A percentile compares a stretch with the other conserved stretches of the same genome.
These are phyloP conservation scores for Andricus curvator DNA, from an alignment of 2,888 invertebrate genomes.

Conservation along the genomic window DNA sequence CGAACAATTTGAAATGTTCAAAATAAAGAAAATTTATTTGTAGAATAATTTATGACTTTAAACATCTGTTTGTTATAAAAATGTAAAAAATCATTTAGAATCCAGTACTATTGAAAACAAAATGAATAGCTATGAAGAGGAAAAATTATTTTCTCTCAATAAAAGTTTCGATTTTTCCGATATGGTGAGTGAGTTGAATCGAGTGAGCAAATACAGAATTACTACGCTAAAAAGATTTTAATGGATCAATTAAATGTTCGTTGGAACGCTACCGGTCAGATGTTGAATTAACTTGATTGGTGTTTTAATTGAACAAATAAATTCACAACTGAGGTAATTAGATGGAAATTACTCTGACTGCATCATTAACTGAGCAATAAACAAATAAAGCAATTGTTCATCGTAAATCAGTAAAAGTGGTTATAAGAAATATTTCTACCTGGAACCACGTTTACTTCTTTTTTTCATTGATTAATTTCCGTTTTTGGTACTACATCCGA, in stretches of 20 bases:
- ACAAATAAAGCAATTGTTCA: not conserved
- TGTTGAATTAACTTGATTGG: slow-evolving; percentile 1
- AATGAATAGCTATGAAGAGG: too few relatives aligned
- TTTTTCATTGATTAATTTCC: not conserved
- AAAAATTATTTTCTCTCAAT: not conserved
- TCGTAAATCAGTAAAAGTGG: not conserved
- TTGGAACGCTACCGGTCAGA: not conserved
- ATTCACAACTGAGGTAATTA: not conserved
- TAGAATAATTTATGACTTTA: too few relatives aligned
- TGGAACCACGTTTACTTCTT: not conserved
- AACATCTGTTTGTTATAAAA: too few relatives aligned
- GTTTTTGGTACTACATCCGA: not conserved
- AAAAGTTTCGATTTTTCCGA: not conserved
- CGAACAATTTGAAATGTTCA: too few relatives aligned
- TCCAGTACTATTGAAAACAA: too few relatives aligned
- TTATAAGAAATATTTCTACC: not conserved
- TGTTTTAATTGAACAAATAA: not conserved
- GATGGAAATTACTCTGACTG: not conserved
- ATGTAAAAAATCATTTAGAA: too few relatives aligned
- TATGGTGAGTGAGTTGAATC: not conserved
- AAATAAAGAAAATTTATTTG: too few relatives aligned
- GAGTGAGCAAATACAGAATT: not conserved
- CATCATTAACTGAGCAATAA: not conserved
- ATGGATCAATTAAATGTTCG: not conserved
- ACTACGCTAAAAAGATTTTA: not conserved